Evolutionary conservation across 2,113 vertebrate species (phyloP).

Genomic region (Microtus ochrogaster): DNA sequence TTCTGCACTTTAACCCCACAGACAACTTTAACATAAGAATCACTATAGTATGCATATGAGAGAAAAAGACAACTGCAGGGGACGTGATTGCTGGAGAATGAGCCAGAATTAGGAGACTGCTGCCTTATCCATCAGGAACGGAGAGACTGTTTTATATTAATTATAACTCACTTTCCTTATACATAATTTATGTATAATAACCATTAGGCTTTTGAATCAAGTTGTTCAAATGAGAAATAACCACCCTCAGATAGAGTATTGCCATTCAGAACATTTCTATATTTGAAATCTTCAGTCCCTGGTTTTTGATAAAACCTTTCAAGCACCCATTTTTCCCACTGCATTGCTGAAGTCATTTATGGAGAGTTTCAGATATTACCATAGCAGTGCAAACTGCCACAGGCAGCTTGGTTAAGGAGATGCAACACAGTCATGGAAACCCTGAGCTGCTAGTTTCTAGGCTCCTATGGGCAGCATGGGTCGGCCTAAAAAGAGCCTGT

Average conservation of each 20-base stretch:
- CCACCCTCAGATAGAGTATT: not conserved
- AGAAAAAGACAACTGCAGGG: not conserved
- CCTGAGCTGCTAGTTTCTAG: no score
- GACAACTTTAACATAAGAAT: not conserved
- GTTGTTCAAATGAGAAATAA: constrained; percentile 27
- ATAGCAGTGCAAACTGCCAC: not conserved
- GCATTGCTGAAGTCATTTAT: not conserved
- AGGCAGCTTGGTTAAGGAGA: not conserved
- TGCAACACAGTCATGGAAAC: not conserved
- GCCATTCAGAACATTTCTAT: not conserved
- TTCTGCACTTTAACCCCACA: not conserved
- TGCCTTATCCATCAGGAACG: not conserved
- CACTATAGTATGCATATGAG: not conserved
- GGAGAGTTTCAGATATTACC: not conserved
- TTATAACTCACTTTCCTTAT: constrained; percentile 13
- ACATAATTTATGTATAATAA: constrained; percentile 28
- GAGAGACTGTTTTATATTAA: not conserved
- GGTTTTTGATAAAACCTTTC: not conserved
- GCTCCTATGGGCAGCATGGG: not conserved
- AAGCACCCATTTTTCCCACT: not conserved
- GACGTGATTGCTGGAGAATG: not conserved
- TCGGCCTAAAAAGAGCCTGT: not conserved
- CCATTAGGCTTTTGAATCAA: not conserved
- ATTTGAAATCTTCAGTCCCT: not conserved
- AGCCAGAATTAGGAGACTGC: not conserved